Conservation (phyloP, 2,113 vertebrate genomes). For the Salvator merianae region DNA sequence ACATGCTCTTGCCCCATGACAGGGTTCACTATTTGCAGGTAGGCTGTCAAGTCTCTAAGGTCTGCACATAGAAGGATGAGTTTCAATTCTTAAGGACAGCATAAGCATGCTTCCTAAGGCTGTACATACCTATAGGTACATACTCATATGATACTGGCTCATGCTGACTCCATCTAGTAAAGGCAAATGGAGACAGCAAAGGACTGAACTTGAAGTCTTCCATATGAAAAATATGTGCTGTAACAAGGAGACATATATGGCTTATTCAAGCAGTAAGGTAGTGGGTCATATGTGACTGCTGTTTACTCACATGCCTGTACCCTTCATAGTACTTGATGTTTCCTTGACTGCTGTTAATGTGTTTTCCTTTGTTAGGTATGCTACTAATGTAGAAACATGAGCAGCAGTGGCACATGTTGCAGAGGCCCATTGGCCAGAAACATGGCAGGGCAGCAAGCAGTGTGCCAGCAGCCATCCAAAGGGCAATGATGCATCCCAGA, state of each 20-base stretch:
- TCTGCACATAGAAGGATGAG: too few relatives aligned
- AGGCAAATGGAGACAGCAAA: not conserved
- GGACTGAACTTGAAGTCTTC: not conserved
- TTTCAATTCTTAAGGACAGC: not conserved
- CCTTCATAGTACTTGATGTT: not conserved
- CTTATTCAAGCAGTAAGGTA: not conserved
- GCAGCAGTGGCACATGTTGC: too few relatives aligned
- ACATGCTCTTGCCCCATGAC: slow-evolving; percentile 79
- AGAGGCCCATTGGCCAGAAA: not conserved
- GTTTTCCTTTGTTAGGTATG: too few relatives aligned
- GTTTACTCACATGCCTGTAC: not conserved
- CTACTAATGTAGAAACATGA: too few relatives aligned
- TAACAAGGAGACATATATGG: not conserved
- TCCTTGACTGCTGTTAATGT: not conserved
- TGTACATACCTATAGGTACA: too few relatives aligned
- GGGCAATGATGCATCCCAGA: too few relatives aligned
- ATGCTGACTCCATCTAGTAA: not conserved
- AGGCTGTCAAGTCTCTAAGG: slow-evolving; percentile 6
- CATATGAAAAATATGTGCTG: not conserved
- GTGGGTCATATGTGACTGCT: not conserved
- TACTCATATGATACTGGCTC: not conserved
- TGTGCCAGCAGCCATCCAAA: not conserved
- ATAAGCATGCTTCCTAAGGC: not conserved
- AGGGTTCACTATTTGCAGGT: slow-evolving; percentile 82
- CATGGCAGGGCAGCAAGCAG: not conserved